A percentile compares a stretch with the other conserved stretches of the same genome.
Conservation (phyloP, 2,113 vertebrate genomes). For the Ginglymostoma cirratum region DNA sequence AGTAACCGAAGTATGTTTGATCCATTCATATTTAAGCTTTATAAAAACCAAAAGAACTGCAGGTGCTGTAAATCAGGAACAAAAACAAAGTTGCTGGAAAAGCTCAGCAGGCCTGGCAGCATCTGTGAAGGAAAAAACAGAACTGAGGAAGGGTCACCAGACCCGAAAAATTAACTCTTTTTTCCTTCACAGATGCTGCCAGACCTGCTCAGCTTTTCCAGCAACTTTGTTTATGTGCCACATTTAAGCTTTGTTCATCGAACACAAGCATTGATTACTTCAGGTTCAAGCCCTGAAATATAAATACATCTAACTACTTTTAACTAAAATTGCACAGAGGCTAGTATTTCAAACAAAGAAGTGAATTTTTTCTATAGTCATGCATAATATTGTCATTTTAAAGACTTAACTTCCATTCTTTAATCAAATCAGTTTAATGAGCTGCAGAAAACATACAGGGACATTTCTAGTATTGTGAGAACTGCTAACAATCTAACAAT, state of each 20-base stretch:
- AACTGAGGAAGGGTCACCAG: too few species aligned
- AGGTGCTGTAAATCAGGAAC: too few species aligned
- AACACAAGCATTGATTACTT: neutral
- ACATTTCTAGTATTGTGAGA: neutral
- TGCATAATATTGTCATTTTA: neutral
- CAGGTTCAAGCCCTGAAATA: neutral
- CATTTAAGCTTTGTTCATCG: neutral
- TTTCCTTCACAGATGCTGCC: too few species aligned
- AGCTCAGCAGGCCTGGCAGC: too few species aligned
- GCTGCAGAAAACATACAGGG: neutral
- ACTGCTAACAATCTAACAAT: neutral
- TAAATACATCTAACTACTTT: neutral
- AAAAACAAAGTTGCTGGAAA: too few species aligned
- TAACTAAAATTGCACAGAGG: neutral
- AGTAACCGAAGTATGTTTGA: neutral
- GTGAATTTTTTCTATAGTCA: neutral
- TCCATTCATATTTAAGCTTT: neutral
- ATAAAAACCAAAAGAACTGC: too few species aligned
- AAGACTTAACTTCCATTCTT: neutral
- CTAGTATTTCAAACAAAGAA: neutral
- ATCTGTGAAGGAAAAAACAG: too few species aligned
- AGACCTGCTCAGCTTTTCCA: too few species aligned
- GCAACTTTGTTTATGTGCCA: too few species aligned
- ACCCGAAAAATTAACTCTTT: too few species aligned
- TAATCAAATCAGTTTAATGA: neutral